Conservation (phyloP, 2,113 vertebrate genomes). For the Sapajus apella region DNA sequence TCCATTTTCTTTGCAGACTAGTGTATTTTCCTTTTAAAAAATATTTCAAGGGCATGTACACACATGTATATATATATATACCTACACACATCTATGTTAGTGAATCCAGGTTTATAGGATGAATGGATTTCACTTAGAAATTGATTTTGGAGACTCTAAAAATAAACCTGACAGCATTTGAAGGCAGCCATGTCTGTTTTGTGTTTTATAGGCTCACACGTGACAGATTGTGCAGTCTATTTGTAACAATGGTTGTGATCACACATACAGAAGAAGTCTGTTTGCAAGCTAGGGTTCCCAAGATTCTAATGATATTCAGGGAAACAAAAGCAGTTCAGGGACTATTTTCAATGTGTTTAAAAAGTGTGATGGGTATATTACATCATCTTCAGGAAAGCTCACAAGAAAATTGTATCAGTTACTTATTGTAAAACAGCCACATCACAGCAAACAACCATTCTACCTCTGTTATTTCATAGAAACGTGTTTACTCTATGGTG, state of each 20-base stretch:
- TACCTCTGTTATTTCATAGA: background rate
- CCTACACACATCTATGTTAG: background rate
- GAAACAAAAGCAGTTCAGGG: background rate
- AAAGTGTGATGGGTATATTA: background rate
- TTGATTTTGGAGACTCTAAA: conserved; percentile 17
- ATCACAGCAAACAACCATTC: background rate
- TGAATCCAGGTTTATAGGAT: background rate
- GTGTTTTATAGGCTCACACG: background rate
- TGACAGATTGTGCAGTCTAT: background rate
- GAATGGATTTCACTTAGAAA: background rate
- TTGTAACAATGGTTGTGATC: background rate
- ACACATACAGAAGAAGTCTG: background rate
- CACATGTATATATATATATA: background rate
- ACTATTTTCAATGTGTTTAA: background rate
- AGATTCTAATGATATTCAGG: background rate
- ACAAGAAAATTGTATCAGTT: background rate
- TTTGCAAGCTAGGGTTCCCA: background rate
- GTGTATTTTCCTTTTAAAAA: background rate
- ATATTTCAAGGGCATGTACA: background rate
- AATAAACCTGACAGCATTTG: background rate
- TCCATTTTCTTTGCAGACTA: background rate
- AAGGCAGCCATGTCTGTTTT: background rate
- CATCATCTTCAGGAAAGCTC: background rate
- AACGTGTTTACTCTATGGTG: background rate
- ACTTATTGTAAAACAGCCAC: background rate